Base-by-base conservation (phyloP, 2,113 vertebrate genomes). In the Jaculus jaculus region DNA sequence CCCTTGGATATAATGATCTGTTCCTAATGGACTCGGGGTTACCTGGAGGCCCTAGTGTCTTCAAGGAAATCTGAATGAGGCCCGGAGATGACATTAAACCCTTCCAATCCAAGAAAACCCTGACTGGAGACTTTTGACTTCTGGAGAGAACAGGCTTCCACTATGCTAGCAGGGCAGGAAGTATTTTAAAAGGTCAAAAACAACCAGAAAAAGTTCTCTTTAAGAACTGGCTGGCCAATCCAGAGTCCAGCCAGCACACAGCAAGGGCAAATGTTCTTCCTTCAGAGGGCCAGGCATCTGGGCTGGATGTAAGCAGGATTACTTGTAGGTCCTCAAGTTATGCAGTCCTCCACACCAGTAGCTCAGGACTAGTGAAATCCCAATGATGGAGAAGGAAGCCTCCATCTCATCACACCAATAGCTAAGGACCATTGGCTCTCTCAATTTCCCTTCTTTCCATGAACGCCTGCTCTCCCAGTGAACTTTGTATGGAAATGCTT, bases 1-100 rank as follows among this genome's bases (percentile, higher is more conserved):
- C 12, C 13, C 28, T 1, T 0, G 0, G 21, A 47, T 1, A 23
- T 0, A 39, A 58, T 0, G 4, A 21, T 4, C 65, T n/a, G 21
- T 61, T 11, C 3, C 90, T 73, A 7, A 2, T 0, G 6, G 37
- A 23, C 13, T 1, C 32, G 23, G 32, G n/a, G 51, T 75, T 63
- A 42, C 23, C 71, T 51, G 24, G 37, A 60, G 77, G 86, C 1
- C 51, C 1, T 11, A 0, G 11, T 17, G 2, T 0, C 32, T 54
- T 71, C 28, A 3, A 16, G 23, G 39, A 83, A 79, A 24, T 30
- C 34, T 17, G 9, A 39, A 65, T 11, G 2, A 7, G 13, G 15
- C 26, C 47, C 37, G 18, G 60, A 71, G 72, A 47, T 26, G 26
- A 82, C 39, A 71, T 2, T 0, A 0, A 54, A 4, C 37, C 7